Conservation (phyloP, 2,113 vertebrate species). For the Montifringilla adamsi region DNA sequence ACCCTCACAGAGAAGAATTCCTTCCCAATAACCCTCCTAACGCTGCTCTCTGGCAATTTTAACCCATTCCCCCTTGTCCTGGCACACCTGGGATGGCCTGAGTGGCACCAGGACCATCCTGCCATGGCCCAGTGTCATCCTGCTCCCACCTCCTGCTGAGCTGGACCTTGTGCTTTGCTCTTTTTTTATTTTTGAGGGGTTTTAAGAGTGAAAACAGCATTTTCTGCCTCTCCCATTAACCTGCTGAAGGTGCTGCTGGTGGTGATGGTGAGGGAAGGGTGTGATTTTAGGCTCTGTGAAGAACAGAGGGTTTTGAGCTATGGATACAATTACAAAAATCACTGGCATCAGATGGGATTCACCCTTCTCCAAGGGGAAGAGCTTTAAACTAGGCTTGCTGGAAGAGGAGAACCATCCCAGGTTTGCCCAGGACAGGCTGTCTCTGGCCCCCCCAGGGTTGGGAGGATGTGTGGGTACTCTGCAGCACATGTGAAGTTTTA, state of each 20-base stretch:
- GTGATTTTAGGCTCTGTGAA: neutral
- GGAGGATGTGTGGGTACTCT: neutral
- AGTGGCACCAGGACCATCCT: neutral
- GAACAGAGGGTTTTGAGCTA: neutral
- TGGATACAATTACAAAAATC: neutral
- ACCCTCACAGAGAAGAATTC: rapidly evolving
- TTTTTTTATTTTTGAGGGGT: neutral
- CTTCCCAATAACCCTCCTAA: rapidly evolving
- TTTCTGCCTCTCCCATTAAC: neutral
- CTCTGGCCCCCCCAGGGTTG: neutral
- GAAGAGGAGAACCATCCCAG: neutral
- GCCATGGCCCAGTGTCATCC: neutral
- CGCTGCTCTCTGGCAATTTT: neutral
- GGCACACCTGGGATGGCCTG: neutral
- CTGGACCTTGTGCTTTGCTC: neutral
- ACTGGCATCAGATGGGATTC: neutral
- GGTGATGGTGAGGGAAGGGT: neutral
- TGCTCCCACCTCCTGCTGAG: neutral
- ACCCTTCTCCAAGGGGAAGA: neutral
- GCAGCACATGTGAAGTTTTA: rapidly evolving
- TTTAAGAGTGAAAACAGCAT: neutral
- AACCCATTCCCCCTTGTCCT: neutral
- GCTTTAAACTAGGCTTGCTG: neutral
- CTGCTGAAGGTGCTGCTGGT: neutral
- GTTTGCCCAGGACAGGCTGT: neutral